Evolutionary conservation across 2,113 vertebrate genomes (phyloP), one percentile per base, ranked within the genome.

Genomic region (Glaucomys volans): DNA sequence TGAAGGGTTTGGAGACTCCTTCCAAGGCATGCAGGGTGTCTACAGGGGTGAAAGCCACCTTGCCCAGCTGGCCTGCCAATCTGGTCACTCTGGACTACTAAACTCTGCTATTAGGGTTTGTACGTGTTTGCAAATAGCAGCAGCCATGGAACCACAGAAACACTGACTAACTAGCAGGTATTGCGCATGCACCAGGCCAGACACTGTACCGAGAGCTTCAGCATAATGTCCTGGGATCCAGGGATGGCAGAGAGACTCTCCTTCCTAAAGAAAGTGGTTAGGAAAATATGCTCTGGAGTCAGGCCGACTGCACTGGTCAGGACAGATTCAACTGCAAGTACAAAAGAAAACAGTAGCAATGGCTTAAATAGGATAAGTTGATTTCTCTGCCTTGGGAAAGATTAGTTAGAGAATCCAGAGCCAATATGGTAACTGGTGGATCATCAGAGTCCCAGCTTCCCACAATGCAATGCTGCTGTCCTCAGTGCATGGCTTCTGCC

Each of bases 211-310:
- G 32, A 50, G 30, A 28, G 59, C 64, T 69, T 95, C 64, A n/a
- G 62, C 40, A 2, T 50, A 30, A 50, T 12, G 14, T 54, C 47
- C 85, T 59, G 3, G 28, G n/a, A 20, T 44, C 66, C 62, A 54
- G 57, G 50, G 40, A 6, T 30, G 67, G 35, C 5, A 32, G 22
- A 80, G 69, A 87, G 76, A 8, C 72, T 87, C 95, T n/a, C 17
- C 71, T 90, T 79, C 57, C 37, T 76, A 69, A 91, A 90, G 87
- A 67, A 87, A 95, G 30, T 57, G 30, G 37, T 69, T 50, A 66
- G 54, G 37, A 32, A 67, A 54, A 62, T 5, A n/a, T 72, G 26
- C 76, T 26, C 32, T 80, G 69, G 44, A 40, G 37, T 67, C 40
- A 20, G 75, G 35, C 18, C 67, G 66, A n/a, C 40, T 37, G 44